Percentiles rank a stretch among this genome's conserved stretches.
phyloP scores from a whole-genome alignment of 2,888 invertebrate species.

The Sminthurinus aureus region DNA sequence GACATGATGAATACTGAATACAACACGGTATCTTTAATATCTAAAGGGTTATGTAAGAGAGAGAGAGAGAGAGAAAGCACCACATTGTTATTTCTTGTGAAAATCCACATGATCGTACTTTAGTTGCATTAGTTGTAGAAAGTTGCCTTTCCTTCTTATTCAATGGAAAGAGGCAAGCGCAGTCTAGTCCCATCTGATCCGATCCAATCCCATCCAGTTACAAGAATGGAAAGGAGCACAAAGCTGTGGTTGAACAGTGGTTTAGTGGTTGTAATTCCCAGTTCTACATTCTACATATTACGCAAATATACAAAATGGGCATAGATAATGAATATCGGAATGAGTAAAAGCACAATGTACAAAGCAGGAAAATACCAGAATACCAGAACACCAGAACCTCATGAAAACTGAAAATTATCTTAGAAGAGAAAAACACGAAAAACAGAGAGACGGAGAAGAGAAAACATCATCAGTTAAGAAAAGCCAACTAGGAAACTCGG shows the following conservation, averaged over 20 bases:
- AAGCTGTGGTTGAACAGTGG: constrained; percentile 35
- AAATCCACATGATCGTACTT: not conserved
- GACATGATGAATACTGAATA: not conserved
- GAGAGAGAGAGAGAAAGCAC: not conserved
- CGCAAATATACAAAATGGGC: constrained; percentile 30
- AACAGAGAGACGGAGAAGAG: not conserved
- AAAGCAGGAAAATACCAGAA: not conserved
- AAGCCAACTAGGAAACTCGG: constrained; percentile 31
- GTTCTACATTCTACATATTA: no score
- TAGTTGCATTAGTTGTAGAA: not conserved
- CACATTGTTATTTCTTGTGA: constrained; percentile 2
- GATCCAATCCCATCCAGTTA: no score
- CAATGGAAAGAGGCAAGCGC: not conserved
- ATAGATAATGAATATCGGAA: constrained; percentile 34
- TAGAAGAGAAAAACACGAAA: not conserved
- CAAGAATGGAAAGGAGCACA: constrained; percentile 7
- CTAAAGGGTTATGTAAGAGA: not conserved
- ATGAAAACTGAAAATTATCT: not conserved
- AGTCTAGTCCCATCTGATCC: no score
- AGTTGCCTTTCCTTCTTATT: not conserved
- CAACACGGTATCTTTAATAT: not conserved
- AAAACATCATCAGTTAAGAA: no score
- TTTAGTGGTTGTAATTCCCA: constrained; percentile 36
- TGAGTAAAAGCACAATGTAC: not conserved
- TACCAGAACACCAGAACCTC: not conserved